These are phyloP conservation scores for Apis laboriosa DNA, from an alignment of 1,140 invertebrate genomes.

Conservation along the genomic window DNA sequence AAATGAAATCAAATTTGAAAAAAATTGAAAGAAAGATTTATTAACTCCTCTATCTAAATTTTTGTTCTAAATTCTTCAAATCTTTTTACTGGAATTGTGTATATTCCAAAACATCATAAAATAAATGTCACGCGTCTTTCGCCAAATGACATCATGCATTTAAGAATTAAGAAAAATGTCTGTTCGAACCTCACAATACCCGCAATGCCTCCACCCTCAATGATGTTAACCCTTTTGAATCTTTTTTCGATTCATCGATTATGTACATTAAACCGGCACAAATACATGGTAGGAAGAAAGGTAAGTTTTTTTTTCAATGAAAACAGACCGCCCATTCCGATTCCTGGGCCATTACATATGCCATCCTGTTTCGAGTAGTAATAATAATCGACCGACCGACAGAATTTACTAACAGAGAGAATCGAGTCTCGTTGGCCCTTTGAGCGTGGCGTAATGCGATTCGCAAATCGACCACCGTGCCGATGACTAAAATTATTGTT, in stretches of 20 bases:
- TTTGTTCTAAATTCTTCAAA: too few species aligned
- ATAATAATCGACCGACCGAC: constrained; percentile 10
- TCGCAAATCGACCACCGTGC: constrained; percentile 53
- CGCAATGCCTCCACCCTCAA: not conserved
- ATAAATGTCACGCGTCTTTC: too few species aligned
- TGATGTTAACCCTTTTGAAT: constrained; percentile 6
- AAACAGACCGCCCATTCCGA: constrained; percentile 48
- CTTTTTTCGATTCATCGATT: constrained; percentile 19
- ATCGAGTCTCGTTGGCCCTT: constrained; percentile 55
- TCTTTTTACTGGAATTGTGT: too few species aligned
- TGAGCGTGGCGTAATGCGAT: constrained; percentile 52
- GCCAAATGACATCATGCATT: too few species aligned
- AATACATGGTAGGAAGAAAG: not conserved
- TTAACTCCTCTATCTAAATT: too few species aligned
- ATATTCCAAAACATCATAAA: too few species aligned
- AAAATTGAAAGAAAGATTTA: too few species aligned
- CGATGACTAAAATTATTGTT: constrained; percentile 63
- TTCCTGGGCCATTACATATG: not conserved
- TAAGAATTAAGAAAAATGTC: too few species aligned
- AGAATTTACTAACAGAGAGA: constrained; percentile 34
- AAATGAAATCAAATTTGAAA: too few species aligned
- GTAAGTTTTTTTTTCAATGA: constrained; percentile 28
- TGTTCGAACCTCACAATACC: not conserved
- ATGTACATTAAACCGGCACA: constrained; percentile 11
- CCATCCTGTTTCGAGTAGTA: not conserved